These are phyloP conservation scores for Momotus momota DNA, from an alignment of 2,797 vertebrate genomes.

Conservation along the genomic window DNA sequence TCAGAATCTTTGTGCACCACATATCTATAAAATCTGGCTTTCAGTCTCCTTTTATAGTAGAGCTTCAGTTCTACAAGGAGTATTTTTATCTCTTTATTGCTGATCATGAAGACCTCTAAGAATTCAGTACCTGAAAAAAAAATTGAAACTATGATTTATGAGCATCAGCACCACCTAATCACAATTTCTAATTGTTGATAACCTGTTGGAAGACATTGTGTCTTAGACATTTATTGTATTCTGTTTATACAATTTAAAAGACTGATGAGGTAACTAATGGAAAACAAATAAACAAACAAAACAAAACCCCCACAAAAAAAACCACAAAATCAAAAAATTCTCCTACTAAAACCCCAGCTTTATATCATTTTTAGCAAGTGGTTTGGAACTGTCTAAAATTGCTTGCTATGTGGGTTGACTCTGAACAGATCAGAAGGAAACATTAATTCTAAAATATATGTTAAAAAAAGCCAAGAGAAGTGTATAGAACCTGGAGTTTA, in stretches of 20 bases:
- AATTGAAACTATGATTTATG: background rate
- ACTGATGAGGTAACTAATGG: background rate
- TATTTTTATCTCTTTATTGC: constrained; percentile 32
- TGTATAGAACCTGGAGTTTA: background rate
- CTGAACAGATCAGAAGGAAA: background rate
- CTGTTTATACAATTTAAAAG: background rate
- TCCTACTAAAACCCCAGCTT: background rate
- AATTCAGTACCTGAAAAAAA: background rate
- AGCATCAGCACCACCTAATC: background rate
- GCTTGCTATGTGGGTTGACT: background rate
- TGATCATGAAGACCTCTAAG: background rate
- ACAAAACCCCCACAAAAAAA: background rate
- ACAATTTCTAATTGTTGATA: background rate
- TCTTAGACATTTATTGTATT: background rate
- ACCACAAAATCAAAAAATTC: no score
- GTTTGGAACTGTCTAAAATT: background rate
- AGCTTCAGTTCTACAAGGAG: background rate
- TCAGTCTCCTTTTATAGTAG: background rate
- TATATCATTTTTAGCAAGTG: background rate
- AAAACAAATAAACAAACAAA: background rate
- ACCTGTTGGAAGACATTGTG: background rate
- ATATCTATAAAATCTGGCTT: constrained; percentile 19
- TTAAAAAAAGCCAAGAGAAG: background rate
- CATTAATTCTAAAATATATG: background rate
- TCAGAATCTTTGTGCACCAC: constrained; percentile 4